These are phyloP conservation scores for Amphiura filiformis DNA, from an alignment of 35 echinoderm and acorn worm species.

Conservation along the genomic window DNA sequence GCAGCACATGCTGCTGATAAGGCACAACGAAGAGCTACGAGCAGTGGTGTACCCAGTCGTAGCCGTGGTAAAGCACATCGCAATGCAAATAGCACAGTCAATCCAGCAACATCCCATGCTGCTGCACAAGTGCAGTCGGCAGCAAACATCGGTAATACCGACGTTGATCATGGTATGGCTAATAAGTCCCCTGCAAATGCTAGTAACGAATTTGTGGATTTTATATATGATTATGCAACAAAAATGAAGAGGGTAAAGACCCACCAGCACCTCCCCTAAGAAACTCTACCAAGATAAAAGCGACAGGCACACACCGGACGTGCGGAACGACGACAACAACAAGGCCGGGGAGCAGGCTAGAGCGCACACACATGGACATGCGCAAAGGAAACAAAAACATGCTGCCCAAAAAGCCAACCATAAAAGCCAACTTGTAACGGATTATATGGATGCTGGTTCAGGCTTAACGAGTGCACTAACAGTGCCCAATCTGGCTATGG, in stretches of 20 bases:
- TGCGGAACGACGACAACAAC: conserved; percentile 42
- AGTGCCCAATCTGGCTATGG: conserved; percentile 42
- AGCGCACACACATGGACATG: conserved; percentile 73
- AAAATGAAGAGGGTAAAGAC: conserved; percentile 52
- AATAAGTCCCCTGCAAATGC: conserved; percentile 15
- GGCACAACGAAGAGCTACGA: conserved; percentile 71
- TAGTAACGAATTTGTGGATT: conserved; percentile 77
- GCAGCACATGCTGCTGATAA: conserved; percentile 41
- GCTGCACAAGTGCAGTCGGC: background rate
- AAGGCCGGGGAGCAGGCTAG: conserved; percentile 59
- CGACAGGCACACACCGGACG: background rate
- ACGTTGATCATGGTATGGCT: background rate
- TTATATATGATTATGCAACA: conserved; percentile 89
- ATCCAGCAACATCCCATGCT: conserved; percentile 29
- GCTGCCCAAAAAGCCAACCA: conserved; percentile 66
- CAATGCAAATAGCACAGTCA: conserved; percentile 39
- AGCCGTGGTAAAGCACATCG: conserved; percentile 46
- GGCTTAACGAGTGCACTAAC: conserved; percentile 38
- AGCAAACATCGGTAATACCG: conserved; percentile 18
- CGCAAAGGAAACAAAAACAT: conserved; percentile 69
- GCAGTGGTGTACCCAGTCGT: conserved; percentile 72
- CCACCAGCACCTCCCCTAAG: conserved; percentile 15
- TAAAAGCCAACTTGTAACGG: conserved; percentile 77
- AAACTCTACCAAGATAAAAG: conserved; percentile 16
- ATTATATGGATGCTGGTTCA: conserved; percentile 73